Conservation (phyloP, 2,888 invertebrate genomes). For the Sinotaia quadrata region DNA sequence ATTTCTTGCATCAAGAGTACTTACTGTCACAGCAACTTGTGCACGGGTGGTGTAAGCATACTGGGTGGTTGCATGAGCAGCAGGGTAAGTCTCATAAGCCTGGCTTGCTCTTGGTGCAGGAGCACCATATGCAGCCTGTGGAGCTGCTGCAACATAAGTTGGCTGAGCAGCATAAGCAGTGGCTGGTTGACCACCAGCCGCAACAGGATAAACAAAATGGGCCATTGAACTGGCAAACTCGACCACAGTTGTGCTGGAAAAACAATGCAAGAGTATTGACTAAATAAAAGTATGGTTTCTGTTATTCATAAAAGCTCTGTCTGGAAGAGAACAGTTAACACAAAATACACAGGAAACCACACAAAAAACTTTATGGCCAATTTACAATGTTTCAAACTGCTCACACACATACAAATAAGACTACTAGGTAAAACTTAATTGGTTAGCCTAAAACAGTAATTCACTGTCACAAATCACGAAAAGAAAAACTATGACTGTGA, state of each 20-base stretch:
- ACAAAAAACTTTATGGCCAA: too few species aligned
- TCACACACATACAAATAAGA: neutral
- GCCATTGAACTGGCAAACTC: conserved; percentile 53
- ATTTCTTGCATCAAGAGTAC: conserved; percentile 23
- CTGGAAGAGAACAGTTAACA: too few species aligned
- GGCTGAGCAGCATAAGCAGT: conserved; percentile 88
- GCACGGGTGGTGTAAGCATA: conserved; percentile 68
- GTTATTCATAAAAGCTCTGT: too few species aligned
- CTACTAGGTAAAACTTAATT: too few species aligned
- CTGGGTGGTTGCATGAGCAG: conserved; percentile 63
- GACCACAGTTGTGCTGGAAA: too few species aligned
- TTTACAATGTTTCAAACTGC: too few species aligned
- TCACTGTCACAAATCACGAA: too few species aligned
- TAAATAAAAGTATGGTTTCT: too few species aligned
- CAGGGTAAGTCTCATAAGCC: conserved; percentile 66
- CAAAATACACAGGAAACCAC: too few species aligned
- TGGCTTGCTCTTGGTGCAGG: conserved; percentile 85
- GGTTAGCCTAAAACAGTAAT: too few species aligned
- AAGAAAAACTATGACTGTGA: too few species aligned
- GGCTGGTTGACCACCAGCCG: conserved; percentile 72
- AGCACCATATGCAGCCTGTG: conserved; percentile 87
- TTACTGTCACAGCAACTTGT: conserved; percentile 65
- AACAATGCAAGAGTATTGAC: too few species aligned
- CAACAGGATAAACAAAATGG: conserved; percentile 64
- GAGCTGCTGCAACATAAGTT: conserved; percentile 86